These are phyloP conservation scores for Muscicapa comitata DNA, from an alignment of 2,797 vertebrate genomes.

Conservation along the genomic window DNA sequence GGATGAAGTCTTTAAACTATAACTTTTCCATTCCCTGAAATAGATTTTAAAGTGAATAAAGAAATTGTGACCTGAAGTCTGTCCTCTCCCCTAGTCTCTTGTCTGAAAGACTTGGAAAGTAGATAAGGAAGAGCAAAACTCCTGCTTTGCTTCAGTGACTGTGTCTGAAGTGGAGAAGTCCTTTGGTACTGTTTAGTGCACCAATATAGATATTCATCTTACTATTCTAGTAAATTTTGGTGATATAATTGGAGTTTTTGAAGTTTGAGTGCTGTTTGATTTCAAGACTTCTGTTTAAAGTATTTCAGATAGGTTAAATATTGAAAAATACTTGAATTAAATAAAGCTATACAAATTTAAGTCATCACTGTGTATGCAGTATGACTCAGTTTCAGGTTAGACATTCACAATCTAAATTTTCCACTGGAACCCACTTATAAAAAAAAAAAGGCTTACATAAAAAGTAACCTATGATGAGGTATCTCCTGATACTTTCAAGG, in stretches of 20 bases:
- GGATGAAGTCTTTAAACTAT: neutral
- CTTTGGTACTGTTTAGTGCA: neutral
- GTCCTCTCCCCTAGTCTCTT: neutral
- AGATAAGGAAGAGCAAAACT: neutral
- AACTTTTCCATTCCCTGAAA: conserved; percentile 1
- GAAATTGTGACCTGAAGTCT: neutral
- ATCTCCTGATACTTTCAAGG: neutral
- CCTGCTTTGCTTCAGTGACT: neutral
- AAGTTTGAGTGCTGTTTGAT: neutral
- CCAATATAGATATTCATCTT: neutral
- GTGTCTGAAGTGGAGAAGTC: neutral
- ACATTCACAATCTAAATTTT: neutral
- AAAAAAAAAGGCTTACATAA: fast-evolving
- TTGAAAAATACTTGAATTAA: neutral
- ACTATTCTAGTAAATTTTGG: neutral
- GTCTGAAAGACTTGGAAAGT: neutral
- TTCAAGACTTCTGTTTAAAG: neutral
- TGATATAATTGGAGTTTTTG: neutral
- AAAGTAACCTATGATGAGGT: neutral
- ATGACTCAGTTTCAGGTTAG: neutral
- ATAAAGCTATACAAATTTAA: neutral
- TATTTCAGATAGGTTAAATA: neutral
- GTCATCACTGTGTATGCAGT: neutral
- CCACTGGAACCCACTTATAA: neutral
- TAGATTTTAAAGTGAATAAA: conserved; percentile 26